Base-by-base conservation (phyloP, 2,113 vertebrate genomes). In the Notothenia coriiceps region DNA sequence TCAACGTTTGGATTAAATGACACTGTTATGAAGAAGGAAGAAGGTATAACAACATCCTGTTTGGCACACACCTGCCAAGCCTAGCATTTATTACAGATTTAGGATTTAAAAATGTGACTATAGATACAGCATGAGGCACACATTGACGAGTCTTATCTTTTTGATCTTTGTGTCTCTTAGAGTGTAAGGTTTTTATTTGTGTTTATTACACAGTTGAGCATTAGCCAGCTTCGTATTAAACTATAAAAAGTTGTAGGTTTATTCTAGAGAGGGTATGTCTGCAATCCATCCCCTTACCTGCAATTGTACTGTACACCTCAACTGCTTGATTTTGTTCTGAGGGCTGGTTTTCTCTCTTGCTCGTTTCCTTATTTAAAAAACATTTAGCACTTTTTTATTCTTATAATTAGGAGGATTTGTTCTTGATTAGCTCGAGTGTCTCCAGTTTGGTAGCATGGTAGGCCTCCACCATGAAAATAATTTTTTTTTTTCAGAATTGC, bases 221-320 rank as follows among this genome's bases (percentile, higher is more conserved):
- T 68, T 63, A 62, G 43, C 81, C 86, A 80, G 61, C 35, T n/a
- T 66, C 43, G 20, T 85, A 85, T 86, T 74, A 73, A 82, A 77
- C 82, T 69, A 51, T 86, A 0, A 1, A 49, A 78, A 68, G 68
- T 82, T 61, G 76, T 29, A 80, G 62, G 61, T 84, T 90, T 77
- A 33, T 65, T 76, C 85, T 33, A 10, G 12, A 49, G 70, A 70
- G 73, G 77, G 40, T 72, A 66, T 10, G 49, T 4, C 77, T 76
- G 70, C 67, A 86, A 67, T 77, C 63, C 47, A 50, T 49, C 64
- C 35, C n/a, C 14, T 17, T 15, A 49, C 17, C 13, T 74, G 17
- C 70, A 60, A 69, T 56, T 86, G 79, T 76, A 77, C 72, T 46
- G 50, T 69, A 77, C 60, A 54, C 71, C 70, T 56, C 10, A 0